Percentiles rank a stretch among this genome's conserved stretches.
Conservation (phyloP, 2,888 invertebrate species). For the Caenorhabditis doughertyi region DNA sequence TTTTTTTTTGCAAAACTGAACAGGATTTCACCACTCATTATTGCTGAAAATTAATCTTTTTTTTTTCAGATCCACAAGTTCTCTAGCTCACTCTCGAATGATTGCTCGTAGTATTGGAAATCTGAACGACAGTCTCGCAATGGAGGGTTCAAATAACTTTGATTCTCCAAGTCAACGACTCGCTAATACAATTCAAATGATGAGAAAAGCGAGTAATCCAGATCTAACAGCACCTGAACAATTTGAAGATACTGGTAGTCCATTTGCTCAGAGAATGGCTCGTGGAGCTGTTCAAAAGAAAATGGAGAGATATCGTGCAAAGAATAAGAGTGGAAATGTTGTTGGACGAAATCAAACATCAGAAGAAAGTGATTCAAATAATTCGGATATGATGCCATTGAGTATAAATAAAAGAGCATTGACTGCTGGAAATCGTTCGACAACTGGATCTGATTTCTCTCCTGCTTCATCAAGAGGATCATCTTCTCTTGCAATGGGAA, state of each 20-base stretch:
- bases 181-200: conserved; percentile 67
- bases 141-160: conserved; percentile 53
- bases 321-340: conserved; percentile 56
- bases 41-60: background rate
- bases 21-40: background rate
- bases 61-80: conserved; percentile 55
- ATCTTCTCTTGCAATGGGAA: conserved; percentile 47
- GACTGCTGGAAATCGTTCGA: conserved; percentile 46
- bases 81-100: conserved; percentile 68
- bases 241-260: conserved; percentile 65
- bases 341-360: conserved; percentile 67
- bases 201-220: conserved; percentile 73
- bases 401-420: conserved; percentile 56
- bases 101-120: conserved; percentile 71
- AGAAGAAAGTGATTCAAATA: conserved; percentile 74
- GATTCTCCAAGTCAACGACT: conserved; percentile 64
- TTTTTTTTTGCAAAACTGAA: background rate
- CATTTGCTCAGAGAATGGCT: conserved; percentile 53
- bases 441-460: conserved; percentile 55
- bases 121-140: conserved; percentile 55
- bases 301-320: conserved; percentile 71
- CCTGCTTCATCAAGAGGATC: conserved; percentile 55
- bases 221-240: conserved; percentile 71
- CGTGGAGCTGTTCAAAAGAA: conserved; percentile 75
- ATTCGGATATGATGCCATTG: conserved; percentile 67